Conservation (phyloP, 2,888 invertebrate species). For the Heliconius aoede region DNA sequence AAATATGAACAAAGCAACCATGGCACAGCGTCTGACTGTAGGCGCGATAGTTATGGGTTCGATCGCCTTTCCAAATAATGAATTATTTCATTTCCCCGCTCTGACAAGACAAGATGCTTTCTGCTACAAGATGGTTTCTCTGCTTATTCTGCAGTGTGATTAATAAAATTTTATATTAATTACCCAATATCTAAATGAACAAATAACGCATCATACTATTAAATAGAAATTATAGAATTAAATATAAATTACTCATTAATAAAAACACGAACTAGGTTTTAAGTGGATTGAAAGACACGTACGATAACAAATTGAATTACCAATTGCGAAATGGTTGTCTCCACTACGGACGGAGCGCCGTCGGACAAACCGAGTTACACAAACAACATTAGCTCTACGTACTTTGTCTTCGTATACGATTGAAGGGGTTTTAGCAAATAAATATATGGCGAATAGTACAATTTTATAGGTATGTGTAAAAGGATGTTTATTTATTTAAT, state of each 20-base stretch:
- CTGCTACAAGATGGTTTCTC: too few species aligned
- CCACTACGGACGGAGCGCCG: neutral
- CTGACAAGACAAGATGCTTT: too few species aligned
- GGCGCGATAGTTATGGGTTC: too few species aligned
- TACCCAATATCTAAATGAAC: too few species aligned
- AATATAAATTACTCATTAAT: neutral
- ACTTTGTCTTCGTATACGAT: conserved; percentile 4
- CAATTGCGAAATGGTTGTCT: conserved; percentile 30
- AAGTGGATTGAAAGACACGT: conserved; percentile 4
- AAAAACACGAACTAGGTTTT: neutral
- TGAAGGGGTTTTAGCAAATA: neutral
- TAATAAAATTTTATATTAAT: too few species aligned
- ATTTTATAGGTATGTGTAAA: neutral
- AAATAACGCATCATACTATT: too few species aligned
- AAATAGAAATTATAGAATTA: too few species aligned
- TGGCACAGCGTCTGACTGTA: too few species aligned
- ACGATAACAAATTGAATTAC: conserved; percentile 34
- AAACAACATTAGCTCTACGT: conserved; percentile 31
- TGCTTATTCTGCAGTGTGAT: neutral
- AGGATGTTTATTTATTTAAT: neutral
- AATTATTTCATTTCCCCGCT: too few species aligned
- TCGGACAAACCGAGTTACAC: conserved; percentile 11
- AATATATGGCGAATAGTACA: neutral
- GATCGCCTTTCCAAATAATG: too few species aligned
- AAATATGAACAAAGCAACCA: too few species aligned